These are phyloP conservation scores for Sinocyclocheilus grahami DNA, from an alignment of 2,113 vertebrate species.

Conservation along the genomic window DNA sequence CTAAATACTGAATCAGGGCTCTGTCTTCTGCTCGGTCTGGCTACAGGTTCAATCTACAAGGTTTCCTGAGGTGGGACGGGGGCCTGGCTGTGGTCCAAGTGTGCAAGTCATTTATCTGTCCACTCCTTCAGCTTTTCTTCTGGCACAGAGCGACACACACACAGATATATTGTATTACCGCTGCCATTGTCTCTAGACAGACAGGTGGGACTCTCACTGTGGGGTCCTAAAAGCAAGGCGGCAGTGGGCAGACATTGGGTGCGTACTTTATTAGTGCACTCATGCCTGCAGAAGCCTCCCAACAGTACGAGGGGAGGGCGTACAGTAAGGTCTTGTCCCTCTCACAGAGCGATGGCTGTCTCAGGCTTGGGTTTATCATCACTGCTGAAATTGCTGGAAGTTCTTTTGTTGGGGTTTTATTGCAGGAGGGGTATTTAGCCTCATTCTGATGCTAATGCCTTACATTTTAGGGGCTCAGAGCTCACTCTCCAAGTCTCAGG, in stretches of 20 bases:
- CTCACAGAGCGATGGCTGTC: slow-evolving; percentile 66
- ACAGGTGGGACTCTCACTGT: slow-evolving; percentile 86
- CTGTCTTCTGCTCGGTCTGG: slow-evolving; percentile 60
- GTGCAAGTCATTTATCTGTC: slow-evolving; percentile 75
- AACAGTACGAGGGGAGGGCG: slow-evolving; percentile 68
- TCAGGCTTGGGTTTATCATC: slow-evolving; percentile 71
- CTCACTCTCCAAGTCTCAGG: slow-evolving; percentile 65
- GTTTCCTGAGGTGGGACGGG: slow-evolving; percentile 70
- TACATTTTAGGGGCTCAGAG: slow-evolving; percentile 67
- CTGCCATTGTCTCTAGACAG: slow-evolving; percentile 76
- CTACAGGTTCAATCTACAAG: slow-evolving; percentile 63
- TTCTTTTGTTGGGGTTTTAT: slow-evolving; percentile 70
- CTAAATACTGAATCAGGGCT: slow-evolving; percentile 62
- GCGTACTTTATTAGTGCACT: slow-evolving; percentile 77
- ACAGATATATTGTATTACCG: slow-evolving; percentile 73
- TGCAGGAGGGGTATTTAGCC: slow-evolving; percentile 66
- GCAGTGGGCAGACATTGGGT: slow-evolving; percentile 78
- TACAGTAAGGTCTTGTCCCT: slow-evolving; percentile 68
- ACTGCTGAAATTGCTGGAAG: slow-evolving; percentile 70
- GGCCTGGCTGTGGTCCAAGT: slow-evolving; percentile 69
- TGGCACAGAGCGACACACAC: slow-evolving; percentile 63
- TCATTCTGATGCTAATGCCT: slow-evolving; percentile 72
- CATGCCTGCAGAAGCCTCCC: slow-evolving; percentile 76
- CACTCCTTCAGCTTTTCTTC: slow-evolving; percentile 70
- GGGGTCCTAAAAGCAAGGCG: slow-evolving; percentile 77